Conservation (phyloP, 2,113 vertebrate genomes). For the Rhinopomastus cyanomelas region DNA sequence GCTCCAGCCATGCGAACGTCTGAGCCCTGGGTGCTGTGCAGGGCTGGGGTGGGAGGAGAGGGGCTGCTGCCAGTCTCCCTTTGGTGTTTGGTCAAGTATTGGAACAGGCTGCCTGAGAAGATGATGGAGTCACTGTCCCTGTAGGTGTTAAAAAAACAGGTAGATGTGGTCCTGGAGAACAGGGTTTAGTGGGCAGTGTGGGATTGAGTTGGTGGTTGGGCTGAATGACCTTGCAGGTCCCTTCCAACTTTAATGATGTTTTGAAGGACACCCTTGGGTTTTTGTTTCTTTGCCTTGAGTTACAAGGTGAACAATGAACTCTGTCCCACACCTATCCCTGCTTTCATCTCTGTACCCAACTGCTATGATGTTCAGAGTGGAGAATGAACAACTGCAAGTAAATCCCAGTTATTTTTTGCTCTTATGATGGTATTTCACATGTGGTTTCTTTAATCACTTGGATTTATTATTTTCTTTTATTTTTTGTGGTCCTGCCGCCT, state of each 20-base stretch:
- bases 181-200: too few species aligned
- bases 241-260: not conserved
- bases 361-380: not conserved
- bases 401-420: not conserved
- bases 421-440: not conserved
- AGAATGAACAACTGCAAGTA: not conserved
- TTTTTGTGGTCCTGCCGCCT: not conserved
- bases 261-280: not conserved
- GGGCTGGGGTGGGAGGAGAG: not conserved
- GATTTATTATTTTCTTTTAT: not conserved
- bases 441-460: not conserved
- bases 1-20: not conserved
- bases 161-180: too few species aligned
- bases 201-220: too few species aligned
- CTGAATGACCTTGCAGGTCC: too few species aligned
- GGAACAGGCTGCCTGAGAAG: too few species aligned
- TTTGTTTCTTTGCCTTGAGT: not conserved
- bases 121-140: too few species aligned
- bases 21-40: not conserved
- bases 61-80: not conserved
- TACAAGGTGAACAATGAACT: not conserved
- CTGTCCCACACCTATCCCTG: not conserved
- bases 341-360: not conserved
- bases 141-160: too few species aligned
- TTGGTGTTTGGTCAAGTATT: not conserved